Base-by-base conservation (phyloP, 2,888 invertebrate genomes). In the Eulithis testata region DNA sequence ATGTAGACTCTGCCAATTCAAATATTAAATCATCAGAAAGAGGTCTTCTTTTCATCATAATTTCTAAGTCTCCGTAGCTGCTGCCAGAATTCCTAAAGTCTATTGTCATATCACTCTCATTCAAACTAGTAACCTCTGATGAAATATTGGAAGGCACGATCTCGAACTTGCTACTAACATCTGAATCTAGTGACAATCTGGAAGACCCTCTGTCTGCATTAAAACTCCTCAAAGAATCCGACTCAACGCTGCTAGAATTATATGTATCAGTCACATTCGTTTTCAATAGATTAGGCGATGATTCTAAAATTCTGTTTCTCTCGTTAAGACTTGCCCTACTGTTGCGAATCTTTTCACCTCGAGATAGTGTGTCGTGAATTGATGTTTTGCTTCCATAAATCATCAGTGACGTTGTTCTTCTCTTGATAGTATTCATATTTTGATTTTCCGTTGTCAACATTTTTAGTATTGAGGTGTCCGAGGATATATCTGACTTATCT, bases 11-110 rank as follows among this genome's bases (percentile, higher is more conserved):
- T 65, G 95, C 95, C 51, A 96, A 89, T 80, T 96, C 95, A 79
- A 95, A 96, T 50, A 95, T 88, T 55, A 96, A 96, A 75, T 97
- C 96, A 79, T 96, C 96, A 21, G 96, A 96, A 4, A 97, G 93
- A 0, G 97, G 96, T 72, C 96, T 90, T 57, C 97, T 91, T 76
- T 96, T 97, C 50, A 96, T 84, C 74, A 95, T 94, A 36, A 94
- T 91, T 76, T 95, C 95, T 49, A 94, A 92, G 68, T 94, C 94
- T 72, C 91, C 92, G 71, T 89, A 90, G 27, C 75, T 80, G 11
- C 52, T 61, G 65, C 86, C 82, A 2, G 87, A 82, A 78, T 91
- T 85, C 64, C 95, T 88, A 6, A 95, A 87, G 73, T 96, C 95
- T 3, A 94, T 87, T 68, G 94, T 93, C 54, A 91, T 87, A 60